phyloP scores from a whole-genome alignment of 92 coral and sea anemone genomes.

The Chrysogorgia sp. region DNA sequence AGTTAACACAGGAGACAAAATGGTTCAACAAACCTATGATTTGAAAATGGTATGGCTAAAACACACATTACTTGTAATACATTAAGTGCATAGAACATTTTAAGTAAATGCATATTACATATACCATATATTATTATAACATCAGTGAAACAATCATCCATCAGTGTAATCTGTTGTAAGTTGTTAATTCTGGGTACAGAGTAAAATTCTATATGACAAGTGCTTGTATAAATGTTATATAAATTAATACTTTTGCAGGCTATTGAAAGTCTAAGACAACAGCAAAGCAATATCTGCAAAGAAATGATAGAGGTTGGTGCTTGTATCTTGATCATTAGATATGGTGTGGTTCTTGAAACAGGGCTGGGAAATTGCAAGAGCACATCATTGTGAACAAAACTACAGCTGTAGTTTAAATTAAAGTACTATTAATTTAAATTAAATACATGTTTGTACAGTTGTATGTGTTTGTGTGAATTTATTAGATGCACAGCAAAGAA shows the following conservation, averaged over 20 bases:
- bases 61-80: no score
- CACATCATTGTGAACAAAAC: no score
- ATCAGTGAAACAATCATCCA: no score
- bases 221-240: no score
- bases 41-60: conserved; percentile 65
- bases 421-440: background rate
- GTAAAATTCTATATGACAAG: no score
- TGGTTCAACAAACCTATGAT: conserved; percentile 66
- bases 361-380: no score
- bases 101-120: no score
- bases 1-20: conserved; percentile 73
- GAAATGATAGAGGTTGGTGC: conserved; percentile 76
- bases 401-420: background rate
- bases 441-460: background rate
- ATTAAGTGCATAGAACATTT: no score
- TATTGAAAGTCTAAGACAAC: conserved; percentile 68
- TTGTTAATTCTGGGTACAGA: no score
- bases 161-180: no score
- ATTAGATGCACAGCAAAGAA: conserved; percentile 79
- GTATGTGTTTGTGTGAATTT: background rate
- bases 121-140: no score
- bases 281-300: conserved; percentile 76
- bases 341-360: no score
- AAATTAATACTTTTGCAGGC: conserved; percentile 67
- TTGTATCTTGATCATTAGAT: background rate